phyloP scores from a whole-genome alignment of 2,888 invertebrate species.

The Drosophila atripex region DNA sequence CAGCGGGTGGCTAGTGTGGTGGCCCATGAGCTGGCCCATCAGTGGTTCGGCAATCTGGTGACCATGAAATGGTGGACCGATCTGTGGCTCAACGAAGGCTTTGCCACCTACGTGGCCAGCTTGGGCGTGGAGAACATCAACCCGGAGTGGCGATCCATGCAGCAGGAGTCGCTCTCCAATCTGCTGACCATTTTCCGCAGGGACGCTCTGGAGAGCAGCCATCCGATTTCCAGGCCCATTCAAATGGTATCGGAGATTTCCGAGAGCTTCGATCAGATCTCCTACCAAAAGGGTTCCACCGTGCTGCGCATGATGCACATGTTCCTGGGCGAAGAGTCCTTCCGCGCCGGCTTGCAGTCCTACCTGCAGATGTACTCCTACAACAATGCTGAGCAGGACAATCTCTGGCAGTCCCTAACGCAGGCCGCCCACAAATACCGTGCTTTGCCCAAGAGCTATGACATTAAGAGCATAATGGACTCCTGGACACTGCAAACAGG shows the following conservation, averaged over 20 bases:
- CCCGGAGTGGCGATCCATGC: constrained; percentile 87
- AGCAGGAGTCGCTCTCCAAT: constrained; percentile 86
- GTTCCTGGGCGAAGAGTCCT: constrained; percentile 91
- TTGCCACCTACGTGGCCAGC: constrained; percentile 88
- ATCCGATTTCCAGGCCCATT: constrained; percentile 91
- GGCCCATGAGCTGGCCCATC: constrained; percentile 90
- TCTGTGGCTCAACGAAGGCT: constrained; percentile 91
- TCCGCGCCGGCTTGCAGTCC: constrained; percentile 87
- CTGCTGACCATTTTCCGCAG: constrained; percentile 87
- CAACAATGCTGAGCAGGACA: constrained; percentile 91
- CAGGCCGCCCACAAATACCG: constrained; percentile 85
- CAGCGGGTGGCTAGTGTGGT: constrained; percentile 85
- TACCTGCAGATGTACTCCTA: constrained; percentile 88
- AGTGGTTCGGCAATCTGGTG: constrained; percentile 93
- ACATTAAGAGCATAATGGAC: constrained; percentile 91
- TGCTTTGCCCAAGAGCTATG: constrained; percentile 85
- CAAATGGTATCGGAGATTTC: constrained; percentile 90
- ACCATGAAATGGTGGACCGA: constrained; percentile 94
- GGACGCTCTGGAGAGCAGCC: constrained; percentile 90
- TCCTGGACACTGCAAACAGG: constrained; percentile 94
- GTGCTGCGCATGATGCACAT: constrained; percentile 96
- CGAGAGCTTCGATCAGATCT: constrained; percentile 93
- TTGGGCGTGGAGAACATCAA: constrained; percentile 86
- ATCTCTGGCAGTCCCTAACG: constrained; percentile 92
- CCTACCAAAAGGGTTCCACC: constrained; percentile 93